Base-by-base conservation (phyloP, 2,888 invertebrate species). In the Diplolepis rosae region DNA sequence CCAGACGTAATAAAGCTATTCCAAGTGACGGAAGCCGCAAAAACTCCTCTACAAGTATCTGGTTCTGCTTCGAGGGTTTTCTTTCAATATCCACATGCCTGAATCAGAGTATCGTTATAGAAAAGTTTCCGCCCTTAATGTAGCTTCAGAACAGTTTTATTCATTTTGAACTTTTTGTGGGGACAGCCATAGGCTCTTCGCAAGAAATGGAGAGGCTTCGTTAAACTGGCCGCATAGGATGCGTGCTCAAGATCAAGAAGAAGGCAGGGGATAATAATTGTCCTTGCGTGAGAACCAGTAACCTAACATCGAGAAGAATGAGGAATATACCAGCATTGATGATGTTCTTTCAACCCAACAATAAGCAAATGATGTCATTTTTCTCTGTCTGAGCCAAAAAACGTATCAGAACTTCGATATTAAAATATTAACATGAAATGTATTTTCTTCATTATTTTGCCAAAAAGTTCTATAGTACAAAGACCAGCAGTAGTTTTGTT, bases 281-380 rank as follows among this genome's bases (percentile, higher is more conserved):
- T 79, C 78, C 79, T 72, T 77, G 82, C 83, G 81, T 82, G 82
- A 83, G 82, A 83, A 82, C 79, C 78, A 70, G 70, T 66, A 73
- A 74, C 69, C 69, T 39, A 67, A 74, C 75, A 76, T 73, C 66
- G 68, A 73, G 77, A 73, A 79, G 77, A 81, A 82, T 79, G 76
- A 74, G 74, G 76, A 78, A 83, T 80, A 81, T 79, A 82, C 81
- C 77, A 61, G 24, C 22, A 68, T 72, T 66, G 77, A 75, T 71
- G 66, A 74, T 35, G 42, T 67, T 72, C 72, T 66, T 30, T 28
- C 27, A 28, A 28, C 7, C 28, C 3, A 52, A 52, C 45, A 9
- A 45, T 9, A 7, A 45, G 39, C 13, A 39, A 3, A 18, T 18
- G 42, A 9, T 7, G 18, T 45, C 18, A 45, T 45, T 45, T 45